These are phyloP conservation scores for Sipha flava DNA, from an alignment of 1,140 invertebrate species.

Conservation along the genomic window DNA sequence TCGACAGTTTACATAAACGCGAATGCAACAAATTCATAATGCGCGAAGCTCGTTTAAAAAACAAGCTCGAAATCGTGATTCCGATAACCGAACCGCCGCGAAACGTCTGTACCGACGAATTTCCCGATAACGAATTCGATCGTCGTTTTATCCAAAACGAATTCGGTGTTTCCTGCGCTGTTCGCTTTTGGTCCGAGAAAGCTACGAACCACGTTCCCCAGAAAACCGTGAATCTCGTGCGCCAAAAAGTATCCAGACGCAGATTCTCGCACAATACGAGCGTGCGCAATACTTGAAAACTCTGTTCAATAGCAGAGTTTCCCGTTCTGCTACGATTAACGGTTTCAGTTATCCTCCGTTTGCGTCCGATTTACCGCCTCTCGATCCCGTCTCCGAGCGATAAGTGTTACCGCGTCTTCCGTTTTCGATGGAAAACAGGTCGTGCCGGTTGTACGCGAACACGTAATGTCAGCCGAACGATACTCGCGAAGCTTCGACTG, in stretches of 20 bases:
- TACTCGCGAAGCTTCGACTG: too few relatives aligned
- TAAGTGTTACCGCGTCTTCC: constrained; percentile 40
- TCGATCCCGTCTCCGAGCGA: constrained; percentile 37
- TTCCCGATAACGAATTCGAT: neutral
- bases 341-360: neutral
- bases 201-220: neutral
- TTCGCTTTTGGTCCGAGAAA: neutral
- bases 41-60: neutral
- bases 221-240: neutral
- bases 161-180: neutral
- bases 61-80: neutral
- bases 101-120: neutral
- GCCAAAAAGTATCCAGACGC: neutral
- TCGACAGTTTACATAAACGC: neutral
- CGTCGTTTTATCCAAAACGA: neutral
- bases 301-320: neutral
- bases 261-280: neutral
- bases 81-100: neutral
- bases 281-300: neutral
- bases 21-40: neutral
- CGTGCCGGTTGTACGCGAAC: too few relatives aligned
- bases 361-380: constrained; percentile 15
- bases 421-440: too few relatives aligned
- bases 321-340: neutral
- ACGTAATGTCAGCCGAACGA: too few relatives aligned